Conservation (phyloP, 1,140 invertebrate genomes). For the Hylyphantes graminicola region DNA sequence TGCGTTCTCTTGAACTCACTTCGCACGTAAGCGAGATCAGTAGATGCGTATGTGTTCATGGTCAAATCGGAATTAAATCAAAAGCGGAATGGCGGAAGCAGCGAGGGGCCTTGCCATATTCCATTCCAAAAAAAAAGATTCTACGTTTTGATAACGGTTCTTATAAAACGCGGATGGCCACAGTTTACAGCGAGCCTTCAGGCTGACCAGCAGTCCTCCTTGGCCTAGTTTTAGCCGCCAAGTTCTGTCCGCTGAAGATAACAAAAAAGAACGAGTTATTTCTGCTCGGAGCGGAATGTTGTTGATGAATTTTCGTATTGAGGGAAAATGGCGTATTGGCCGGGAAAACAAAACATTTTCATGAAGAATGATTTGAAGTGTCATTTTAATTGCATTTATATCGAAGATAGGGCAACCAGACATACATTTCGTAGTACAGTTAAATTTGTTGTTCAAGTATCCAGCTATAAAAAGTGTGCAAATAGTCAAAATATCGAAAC, state of each 20-base stretch:
- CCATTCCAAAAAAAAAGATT: background rate
- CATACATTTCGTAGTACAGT: no score
- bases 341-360: no score
- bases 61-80: background rate
- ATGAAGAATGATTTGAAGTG: no score
- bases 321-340: no score
- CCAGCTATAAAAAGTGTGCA: no score
- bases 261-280: conserved; percentile 37
- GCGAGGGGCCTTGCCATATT: no score
- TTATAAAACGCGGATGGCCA: background rate
- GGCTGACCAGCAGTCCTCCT: conserved; percentile 39
- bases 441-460: no score
- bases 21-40: background rate
- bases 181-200: conserved; percentile 5
- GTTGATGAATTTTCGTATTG: conserved; percentile 6
- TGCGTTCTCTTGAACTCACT: no score
- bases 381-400: no score
- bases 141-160: background rate
- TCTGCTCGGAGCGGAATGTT: conserved; percentile 26
- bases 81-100: background rate
- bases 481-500: no score
- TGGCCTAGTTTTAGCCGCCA: conserved; percentile 42
- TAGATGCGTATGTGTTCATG: background rate
- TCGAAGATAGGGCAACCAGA: no score
- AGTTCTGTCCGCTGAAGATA: conserved; percentile 17